These are phyloP conservation scores for Hoplodrina ambigua DNA, from an alignment of 2,888 invertebrate species.

Conservation along the genomic window DNA sequence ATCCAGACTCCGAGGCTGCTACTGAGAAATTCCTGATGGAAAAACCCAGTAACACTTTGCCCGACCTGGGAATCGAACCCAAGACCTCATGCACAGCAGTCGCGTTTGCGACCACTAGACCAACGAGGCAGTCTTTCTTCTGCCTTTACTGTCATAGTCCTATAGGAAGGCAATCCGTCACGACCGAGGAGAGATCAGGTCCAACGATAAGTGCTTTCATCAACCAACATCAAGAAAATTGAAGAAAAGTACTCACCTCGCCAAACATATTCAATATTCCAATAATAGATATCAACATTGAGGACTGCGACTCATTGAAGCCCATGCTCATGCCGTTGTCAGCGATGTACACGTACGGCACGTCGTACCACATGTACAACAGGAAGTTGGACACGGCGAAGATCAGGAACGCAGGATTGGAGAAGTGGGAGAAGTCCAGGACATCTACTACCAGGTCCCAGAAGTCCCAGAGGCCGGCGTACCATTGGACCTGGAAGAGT, in stretches of 20 bases:
- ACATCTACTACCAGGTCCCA: conserved; percentile 94
- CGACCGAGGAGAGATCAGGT: too few relatives aligned
- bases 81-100: too few relatives aligned
- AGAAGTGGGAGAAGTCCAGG: conserved; percentile 95
- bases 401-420: conserved; percentile 93
- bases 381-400: conserved; percentile 97
- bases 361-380: conserved; percentile 97
- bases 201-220: too few relatives aligned
- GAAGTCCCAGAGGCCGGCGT: conserved; percentile 94
- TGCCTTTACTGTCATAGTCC: too few relatives aligned
- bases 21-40: too few relatives aligned
- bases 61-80: too few relatives aligned
- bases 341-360: conserved; percentile 97
- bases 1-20: too few relatives aligned
- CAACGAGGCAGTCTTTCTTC: too few relatives aligned
- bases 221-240: too few relatives aligned
- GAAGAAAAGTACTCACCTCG: conserved; percentile 91
- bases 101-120: too few relatives aligned
- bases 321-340: conserved; percentile 94
- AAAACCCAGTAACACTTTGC: too few relatives aligned
- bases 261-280: conserved; percentile 97
- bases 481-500: conserved; percentile 91
- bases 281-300: conserved; percentile 96
- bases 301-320: conserved; percentile 93
- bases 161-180: too few relatives aligned